Percentiles rank a stretch among this genome's conserved stretches.
phyloP scores from a whole-genome alignment of 2,113 vertebrate genomes.

The Nematolebias whitei region DNA sequence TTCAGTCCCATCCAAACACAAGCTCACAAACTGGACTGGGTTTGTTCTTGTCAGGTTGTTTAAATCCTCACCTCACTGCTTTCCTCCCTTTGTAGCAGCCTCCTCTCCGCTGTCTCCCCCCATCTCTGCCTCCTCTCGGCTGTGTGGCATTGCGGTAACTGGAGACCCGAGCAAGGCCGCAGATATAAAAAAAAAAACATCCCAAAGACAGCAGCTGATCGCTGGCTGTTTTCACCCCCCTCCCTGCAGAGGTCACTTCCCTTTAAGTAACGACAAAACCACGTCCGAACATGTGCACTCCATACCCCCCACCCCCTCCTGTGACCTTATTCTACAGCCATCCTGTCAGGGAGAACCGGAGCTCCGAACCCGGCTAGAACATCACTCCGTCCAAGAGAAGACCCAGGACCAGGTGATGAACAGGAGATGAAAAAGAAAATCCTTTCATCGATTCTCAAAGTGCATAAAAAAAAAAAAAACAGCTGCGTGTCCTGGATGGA shows the following conservation, averaged over 20 bases:
- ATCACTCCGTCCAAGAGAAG: too few species aligned
- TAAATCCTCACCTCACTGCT: slow-evolving; percentile 16
- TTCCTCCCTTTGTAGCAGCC: slow-evolving; percentile 46
- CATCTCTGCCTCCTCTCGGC: slow-evolving; percentile 50
- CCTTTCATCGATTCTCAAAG: slow-evolving; percentile 40
- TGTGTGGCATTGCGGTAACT: slow-evolving; percentile 77
- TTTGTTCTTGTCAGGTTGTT: too few species aligned
- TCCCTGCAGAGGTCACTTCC: slow-evolving; percentile 29
- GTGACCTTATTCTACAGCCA: slow-evolving; percentile 3
- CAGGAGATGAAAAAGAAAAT: slow-evolving; percentile 29
- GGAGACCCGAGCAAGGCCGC: slow-evolving; percentile 68
- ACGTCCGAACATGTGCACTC: slow-evolving; percentile 46
- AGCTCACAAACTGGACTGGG: neutral
- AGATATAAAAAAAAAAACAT: slow-evolving; percentile 35
- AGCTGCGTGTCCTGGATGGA: neutral
- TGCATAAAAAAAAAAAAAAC: slow-evolving; percentile 37
- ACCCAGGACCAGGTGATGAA: slow-evolving; percentile 21
- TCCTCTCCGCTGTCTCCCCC: slow-evolving; percentile 48
- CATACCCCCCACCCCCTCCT: too few species aligned
- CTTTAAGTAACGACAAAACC: slow-evolving; percentile 34
- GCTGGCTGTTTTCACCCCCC: slow-evolving; percentile 26
- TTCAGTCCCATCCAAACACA: slow-evolving; percentile 8
- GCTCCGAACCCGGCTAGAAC: too few species aligned
- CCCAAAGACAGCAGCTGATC: slow-evolving; percentile 53
- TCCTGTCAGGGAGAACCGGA: slow-evolving; percentile 30